Evolutionary conservation across 2,797 vertebrate species (phyloP).

Genomic region (Aeoliscus strigatus): DNA sequence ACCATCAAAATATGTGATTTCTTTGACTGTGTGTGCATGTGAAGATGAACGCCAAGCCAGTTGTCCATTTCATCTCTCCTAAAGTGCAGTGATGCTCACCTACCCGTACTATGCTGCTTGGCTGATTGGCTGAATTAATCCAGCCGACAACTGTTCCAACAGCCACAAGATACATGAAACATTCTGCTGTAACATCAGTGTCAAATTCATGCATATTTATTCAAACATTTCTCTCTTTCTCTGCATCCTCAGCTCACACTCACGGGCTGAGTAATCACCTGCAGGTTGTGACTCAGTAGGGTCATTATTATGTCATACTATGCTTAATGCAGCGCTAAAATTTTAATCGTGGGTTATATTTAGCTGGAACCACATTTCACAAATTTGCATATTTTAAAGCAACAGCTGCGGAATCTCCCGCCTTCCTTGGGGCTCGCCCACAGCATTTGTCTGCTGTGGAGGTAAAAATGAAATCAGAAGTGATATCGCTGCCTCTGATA

Average conservation of each 20-base stretch:
- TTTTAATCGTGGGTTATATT: slow-evolving; percentile 60
- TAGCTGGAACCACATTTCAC: slow-evolving; percentile 50
- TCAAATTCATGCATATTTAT: slow-evolving; percentile 14
- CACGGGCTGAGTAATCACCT: slow-evolving; percentile 17
- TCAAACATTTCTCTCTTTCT: neutral
- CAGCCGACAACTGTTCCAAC: slow-evolving; percentile 5
- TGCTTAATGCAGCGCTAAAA: slow-evolving; percentile 52
- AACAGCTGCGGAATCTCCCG: slow-evolving; percentile 61
- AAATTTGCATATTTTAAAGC: slow-evolving; percentile 60
- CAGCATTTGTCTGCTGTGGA: slow-evolving; percentile 43
- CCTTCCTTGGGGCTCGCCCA: slow-evolving; percentile 33
- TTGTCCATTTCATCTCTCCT: neutral
- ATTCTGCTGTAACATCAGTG: neutral
- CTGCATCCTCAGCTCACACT: neutral
- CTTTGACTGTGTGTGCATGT: no score
- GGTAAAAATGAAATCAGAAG: slow-evolving; percentile 34
- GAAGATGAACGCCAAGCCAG: no score
- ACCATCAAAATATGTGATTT: no score
- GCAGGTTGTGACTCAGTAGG: slow-evolving; percentile 31
- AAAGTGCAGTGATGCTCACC: neutral
- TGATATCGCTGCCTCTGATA: slow-evolving; percentile 20
- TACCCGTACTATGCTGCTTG: neutral
- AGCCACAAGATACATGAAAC: slow-evolving; percentile 15
- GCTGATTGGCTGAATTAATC: slow-evolving; percentile 17
- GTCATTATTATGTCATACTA: slow-evolving; percentile 42